Evolutionary conservation across 2,888 invertebrate species (phyloP).

Genomic region (Eilema sororculum): DNA sequence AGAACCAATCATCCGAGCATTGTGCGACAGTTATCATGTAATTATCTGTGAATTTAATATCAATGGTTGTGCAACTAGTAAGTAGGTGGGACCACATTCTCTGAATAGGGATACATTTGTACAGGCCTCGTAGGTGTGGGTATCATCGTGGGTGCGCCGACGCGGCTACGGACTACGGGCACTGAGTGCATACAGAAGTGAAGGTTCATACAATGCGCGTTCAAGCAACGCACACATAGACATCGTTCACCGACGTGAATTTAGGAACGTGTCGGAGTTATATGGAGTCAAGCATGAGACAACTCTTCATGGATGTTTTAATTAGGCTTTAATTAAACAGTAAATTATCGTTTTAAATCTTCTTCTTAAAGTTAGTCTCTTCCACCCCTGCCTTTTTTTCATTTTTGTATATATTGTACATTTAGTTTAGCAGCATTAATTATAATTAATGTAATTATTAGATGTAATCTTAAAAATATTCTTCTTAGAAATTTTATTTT

Average conservation of each 20-base stretch:
- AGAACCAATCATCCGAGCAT: slow-evolving; percentile 36
- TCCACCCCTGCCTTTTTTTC: too few relatives aligned
- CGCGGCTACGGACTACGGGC: slow-evolving; percentile 49
- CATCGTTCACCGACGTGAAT: background rate
- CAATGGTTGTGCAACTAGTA: slow-evolving; percentile 70
- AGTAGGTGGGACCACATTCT: slow-evolving; percentile 75
- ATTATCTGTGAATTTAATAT: slow-evolving; percentile 67
- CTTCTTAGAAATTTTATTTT: too few relatives aligned
- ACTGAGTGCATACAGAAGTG: background rate
- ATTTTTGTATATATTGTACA: too few relatives aligned
- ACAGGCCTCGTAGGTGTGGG: slow-evolving; percentile 61
- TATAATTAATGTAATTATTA: too few relatives aligned
- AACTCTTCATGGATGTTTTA: too few relatives aligned
- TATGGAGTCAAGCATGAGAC: background rate
- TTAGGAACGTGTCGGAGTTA: background rate
- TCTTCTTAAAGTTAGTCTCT: too few relatives aligned
- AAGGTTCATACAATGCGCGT: background rate
- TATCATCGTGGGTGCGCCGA: slow-evolving; percentile 72
- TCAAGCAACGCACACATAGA: background rate
- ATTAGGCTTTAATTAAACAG: background rate
- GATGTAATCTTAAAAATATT: too few relatives aligned
- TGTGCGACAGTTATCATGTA: slow-evolving; percentile 57
- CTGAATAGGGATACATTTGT: slow-evolving; percentile 64
- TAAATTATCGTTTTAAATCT: too few relatives aligned
- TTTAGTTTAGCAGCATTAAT: too few relatives aligned